phyloP scores from a whole-genome alignment of 1,140 invertebrate genomes.

The Paraescarpia echinospica region DNA sequence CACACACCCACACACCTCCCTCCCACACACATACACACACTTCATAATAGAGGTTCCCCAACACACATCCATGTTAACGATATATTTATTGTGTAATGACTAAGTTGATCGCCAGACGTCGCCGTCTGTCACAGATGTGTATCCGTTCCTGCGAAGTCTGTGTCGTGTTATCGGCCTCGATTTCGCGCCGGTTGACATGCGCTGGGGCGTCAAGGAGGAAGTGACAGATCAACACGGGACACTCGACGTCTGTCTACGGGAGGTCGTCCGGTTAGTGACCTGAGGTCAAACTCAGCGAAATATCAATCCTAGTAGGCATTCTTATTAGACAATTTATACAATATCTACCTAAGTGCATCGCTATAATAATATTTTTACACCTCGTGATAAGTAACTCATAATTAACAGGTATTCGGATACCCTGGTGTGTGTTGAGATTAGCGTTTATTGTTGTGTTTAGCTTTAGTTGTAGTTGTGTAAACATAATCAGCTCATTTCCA shows the following conservation, averaged over 20 bases:
- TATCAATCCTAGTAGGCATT: background rate
- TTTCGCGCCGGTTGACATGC: constrained; percentile 21
- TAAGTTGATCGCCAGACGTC: background rate
- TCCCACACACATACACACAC: background rate
- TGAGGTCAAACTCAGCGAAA: background rate
- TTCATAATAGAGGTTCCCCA: background rate
- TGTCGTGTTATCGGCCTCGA: constrained; percentile 20
- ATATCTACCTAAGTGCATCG: too few species aligned
- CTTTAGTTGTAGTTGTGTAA: too few species aligned
- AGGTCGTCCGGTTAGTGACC: constrained; percentile 16
- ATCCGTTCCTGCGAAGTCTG: constrained; percentile 17
- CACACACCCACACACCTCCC: too few species aligned
- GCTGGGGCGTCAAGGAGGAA: constrained; percentile 23
- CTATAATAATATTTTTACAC: too few species aligned
- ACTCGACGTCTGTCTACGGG: constrained; percentile 9
- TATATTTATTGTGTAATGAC: background rate
- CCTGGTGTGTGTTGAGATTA: too few species aligned
- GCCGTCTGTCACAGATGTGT: constrained; percentile 16
- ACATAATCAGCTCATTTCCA: too few species aligned
- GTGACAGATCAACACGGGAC: constrained; percentile 15
- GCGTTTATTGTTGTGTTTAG: too few species aligned
- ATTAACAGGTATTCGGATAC: too few species aligned
- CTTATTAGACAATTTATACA: background rate
- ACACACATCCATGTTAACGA: background rate
- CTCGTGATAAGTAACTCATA: too few species aligned